Percentiles rank a stretch among this genome's conserved stretches.
Conservation (phyloP, 2,888 invertebrate species). For the Protodeltote pygarga region DNA sequence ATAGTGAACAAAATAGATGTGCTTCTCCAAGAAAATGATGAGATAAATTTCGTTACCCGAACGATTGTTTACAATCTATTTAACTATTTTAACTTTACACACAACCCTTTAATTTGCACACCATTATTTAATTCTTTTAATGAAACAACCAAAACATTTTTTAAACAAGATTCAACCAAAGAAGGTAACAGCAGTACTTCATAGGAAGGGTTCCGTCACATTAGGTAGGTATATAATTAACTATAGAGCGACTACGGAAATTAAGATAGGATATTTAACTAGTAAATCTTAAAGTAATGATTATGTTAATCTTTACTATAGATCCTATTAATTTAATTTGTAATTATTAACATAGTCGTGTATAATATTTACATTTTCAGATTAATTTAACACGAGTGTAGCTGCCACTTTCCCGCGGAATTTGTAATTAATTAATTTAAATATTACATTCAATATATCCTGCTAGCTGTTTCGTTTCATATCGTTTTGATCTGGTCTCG, state of each 20-base stretch:
- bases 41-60: slow-evolving; percentile 71
- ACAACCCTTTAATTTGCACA: slow-evolving; percentile 87
- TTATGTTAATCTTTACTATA: slow-evolving; percentile 84
- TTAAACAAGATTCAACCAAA: slow-evolving; percentile 60
- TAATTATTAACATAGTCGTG: slow-evolving; percentile 81
- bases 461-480: slow-evolving; percentile 2
- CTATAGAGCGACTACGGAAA: slow-evolving; percentile 83
- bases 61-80: slow-evolving; percentile 81
- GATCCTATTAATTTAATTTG: slow-evolving; percentile 81
- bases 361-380: slow-evolving; percentile 82
- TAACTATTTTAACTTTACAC: slow-evolving; percentile 86
- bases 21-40: slow-evolving; percentile 55
- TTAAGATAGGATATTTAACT: slow-evolving; percentile 78
- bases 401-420: slow-evolving; percentile 66
- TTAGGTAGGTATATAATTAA: slow-evolving; percentile 62
- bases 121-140: slow-evolving; percentile 76
- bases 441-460: slow-evolving; percentile 21
- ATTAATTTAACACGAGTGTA: slow-evolving; percentile 72
- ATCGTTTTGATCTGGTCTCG: slow-evolving; percentile 11
- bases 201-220: slow-evolving; percentile 67
- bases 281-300: slow-evolving; percentile 82
- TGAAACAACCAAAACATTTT: slow-evolving; percentile 69
- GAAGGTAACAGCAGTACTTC: slow-evolving; percentile 63
- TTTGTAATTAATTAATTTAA: slow-evolving; percentile 15
- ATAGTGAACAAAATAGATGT: slow-evolving; percentile 61